Percentiles rank a stretch among this genome's conserved stretches.
Conservation (phyloP, 2,797 vertebrate species). For the Gallinago nigripennis region DNA sequence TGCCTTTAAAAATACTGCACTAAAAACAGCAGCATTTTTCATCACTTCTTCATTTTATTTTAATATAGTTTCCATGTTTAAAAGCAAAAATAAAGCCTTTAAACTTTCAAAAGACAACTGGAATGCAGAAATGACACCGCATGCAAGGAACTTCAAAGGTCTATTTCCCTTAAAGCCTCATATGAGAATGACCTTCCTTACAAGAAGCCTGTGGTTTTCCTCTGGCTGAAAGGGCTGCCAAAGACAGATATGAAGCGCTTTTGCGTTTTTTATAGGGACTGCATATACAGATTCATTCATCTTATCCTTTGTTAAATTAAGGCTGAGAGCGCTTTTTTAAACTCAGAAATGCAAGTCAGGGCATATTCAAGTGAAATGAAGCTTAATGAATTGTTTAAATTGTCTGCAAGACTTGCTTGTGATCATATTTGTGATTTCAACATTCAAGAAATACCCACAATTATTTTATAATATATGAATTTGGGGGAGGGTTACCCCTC, state of each 20-base stretch:
- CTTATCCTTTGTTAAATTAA: not conserved
- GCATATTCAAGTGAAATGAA: not conserved
- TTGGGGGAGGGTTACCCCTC: not conserved
- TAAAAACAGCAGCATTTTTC: not conserved
- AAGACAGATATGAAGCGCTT: not conserved
- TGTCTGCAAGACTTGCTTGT: not conserved
- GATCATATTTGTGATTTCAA: not conserved
- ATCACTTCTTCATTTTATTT: not conserved
- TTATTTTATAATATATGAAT: not conserved
- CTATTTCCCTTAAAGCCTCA: not conserved
- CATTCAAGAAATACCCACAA: not conserved
- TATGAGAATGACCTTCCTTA: conserved; percentile 9
- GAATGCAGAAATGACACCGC: not conserved
- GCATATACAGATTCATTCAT: not conserved
- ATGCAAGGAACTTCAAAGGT: conserved; percentile 27
- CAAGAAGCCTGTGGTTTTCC: conserved; percentile 8
- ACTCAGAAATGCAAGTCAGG: not conserved
- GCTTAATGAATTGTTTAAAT: conserved; percentile 8
- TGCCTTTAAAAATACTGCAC: not conserved
- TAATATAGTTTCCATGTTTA: not conserved
- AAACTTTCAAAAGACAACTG: not conserved
- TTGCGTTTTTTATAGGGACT: not conserved
- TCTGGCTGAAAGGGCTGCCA: not conserved
- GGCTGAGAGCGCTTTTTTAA: not conserved
- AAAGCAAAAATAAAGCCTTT: conserved; percentile 19